A percentile compares a stretch with the other conserved stretches of the same genome.
Conservation (phyloP, 2,113 vertebrate species). For the Leptobrachium ailaonicum region DNA sequence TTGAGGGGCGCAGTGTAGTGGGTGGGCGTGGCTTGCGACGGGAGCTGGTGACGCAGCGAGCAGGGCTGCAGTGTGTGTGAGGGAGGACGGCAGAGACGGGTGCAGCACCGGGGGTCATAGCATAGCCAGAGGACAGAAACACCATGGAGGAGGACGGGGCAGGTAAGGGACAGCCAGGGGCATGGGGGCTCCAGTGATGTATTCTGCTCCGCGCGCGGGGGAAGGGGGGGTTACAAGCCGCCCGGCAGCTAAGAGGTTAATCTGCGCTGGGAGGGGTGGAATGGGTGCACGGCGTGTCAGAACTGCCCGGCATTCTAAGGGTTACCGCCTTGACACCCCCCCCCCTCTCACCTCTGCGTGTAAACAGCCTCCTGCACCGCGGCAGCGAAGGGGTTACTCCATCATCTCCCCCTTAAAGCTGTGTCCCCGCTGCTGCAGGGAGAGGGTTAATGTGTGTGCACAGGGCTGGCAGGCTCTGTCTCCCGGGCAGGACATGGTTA, state of each 20-base stretch:
- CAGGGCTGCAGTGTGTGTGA: conserved; percentile 2
- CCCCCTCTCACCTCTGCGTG: background rate
- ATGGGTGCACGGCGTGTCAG: no score
- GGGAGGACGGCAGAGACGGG: background rate
- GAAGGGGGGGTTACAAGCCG: no score
- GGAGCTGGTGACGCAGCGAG: conserved; percentile 8
- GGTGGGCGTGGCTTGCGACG: conserved; percentile 1
- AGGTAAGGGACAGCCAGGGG: conserved; percentile 8
- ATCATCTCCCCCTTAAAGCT: background rate
- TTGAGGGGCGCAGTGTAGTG: no score
- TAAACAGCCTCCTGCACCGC: background rate
- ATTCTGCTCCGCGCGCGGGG: no score
- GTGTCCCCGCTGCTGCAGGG: no score
- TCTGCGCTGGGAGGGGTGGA: no score
- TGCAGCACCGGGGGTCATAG: background rate
- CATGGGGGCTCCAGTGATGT: no score
- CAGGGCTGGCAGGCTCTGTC: no score
- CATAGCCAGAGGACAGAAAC: background rate
- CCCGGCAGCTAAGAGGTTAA: no score
- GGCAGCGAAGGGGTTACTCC: background rate
- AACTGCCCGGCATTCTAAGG: no score
- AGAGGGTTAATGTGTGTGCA: no score
- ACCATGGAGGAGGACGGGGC: conserved; percentile 38
- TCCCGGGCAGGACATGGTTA: background rate
- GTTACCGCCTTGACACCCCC: no score